Evolutionary conservation across 2,797 vertebrate species (phyloP).

Genomic region (Anguilla obscura): DNA sequence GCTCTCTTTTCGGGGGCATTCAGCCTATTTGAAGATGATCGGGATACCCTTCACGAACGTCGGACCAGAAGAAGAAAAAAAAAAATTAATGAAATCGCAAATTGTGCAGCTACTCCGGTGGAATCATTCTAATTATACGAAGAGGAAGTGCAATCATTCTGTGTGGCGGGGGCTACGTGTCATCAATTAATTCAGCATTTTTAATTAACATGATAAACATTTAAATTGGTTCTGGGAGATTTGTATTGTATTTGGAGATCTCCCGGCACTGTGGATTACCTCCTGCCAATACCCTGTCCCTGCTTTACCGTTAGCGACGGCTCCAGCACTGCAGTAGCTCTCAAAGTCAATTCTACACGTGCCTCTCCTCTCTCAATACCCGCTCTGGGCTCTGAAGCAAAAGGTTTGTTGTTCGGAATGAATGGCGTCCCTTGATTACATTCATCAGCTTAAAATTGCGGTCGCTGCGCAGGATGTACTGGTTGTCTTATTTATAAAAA

Average conservation of each 20-base stretch:
- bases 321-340: slow-evolving; percentile 1
- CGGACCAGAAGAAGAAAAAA: slow-evolving; percentile 23
- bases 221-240: slow-evolving; percentile 38
- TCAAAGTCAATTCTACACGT: slow-evolving; percentile 14
- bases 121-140: slow-evolving; percentile 21
- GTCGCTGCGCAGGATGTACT: slow-evolving; percentile 28
- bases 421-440: slow-evolving; percentile 40
- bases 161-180: slow-evolving; percentile 26
- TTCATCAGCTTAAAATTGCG: slow-evolving; percentile 34
- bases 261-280: slow-evolving; percentile 8
- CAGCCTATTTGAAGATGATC: slow-evolving; percentile 18
- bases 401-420: slow-evolving; percentile 29
- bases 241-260: slow-evolving; percentile 32
- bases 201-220: slow-evolving; percentile 44
- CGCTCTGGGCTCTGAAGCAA: slow-evolving; percentile 13
- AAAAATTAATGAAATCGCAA: neutral
- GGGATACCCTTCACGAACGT: slow-evolving; percentile 25
- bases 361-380: slow-evolving; percentile 22
- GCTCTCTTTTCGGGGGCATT: slow-evolving; percentile 31
- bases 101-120: neutral
- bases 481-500: slow-evolving; percentile 34
- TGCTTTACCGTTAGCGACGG: neutral
- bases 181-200: slow-evolving; percentile 34
- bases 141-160: slow-evolving; percentile 37
- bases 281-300: neutral